Conservation (phyloP, 2,113 vertebrate species). For the Toxotes jaculatrix region DNA sequence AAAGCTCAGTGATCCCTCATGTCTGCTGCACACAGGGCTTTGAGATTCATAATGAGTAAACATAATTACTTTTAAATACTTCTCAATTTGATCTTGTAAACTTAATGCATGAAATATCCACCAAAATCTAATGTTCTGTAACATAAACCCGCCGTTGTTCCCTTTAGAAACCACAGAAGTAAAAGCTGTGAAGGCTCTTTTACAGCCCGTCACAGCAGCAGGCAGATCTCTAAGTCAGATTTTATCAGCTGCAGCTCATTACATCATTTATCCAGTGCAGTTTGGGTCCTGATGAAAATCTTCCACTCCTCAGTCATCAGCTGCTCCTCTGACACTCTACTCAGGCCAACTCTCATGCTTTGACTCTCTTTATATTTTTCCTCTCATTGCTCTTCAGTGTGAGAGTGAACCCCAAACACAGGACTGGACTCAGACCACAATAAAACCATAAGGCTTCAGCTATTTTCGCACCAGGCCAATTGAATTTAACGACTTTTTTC, state of each 20-base stretch:
- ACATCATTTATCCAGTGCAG: constrained; percentile 22
- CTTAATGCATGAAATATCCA: not conserved
- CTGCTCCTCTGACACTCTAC: constrained; percentile 8
- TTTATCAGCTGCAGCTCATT: constrained; percentile 22
- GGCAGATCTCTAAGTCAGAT: not conserved
- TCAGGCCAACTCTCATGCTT: not conserved
- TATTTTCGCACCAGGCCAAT: constrained; percentile 16
- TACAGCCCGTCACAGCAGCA: not conserved
- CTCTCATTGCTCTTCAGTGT: not conserved
- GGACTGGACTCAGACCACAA: constrained; percentile 23
- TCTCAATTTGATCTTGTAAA: too few relatives aligned
- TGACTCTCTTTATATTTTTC: not conserved
- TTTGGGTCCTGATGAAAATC: constrained; percentile 39
- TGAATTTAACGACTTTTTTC: constrained; percentile 10
- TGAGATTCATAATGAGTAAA: not conserved
- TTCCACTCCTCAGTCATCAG: not conserved
- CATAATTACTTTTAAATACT: too few relatives aligned
- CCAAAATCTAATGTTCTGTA: not conserved
- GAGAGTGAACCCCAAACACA: not conserved
- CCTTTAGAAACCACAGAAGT: not conserved
- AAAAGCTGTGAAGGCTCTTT: not conserved
- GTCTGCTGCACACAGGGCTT: not conserved
- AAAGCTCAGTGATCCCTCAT: not conserved
- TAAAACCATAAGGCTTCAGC: constrained; percentile 20
- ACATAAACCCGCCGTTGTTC: not conserved